These are phyloP conservation scores for Cyclophora albipunctata DNA, from an alignment of 2,888 invertebrate genomes.

Conservation along the genomic window DNA sequence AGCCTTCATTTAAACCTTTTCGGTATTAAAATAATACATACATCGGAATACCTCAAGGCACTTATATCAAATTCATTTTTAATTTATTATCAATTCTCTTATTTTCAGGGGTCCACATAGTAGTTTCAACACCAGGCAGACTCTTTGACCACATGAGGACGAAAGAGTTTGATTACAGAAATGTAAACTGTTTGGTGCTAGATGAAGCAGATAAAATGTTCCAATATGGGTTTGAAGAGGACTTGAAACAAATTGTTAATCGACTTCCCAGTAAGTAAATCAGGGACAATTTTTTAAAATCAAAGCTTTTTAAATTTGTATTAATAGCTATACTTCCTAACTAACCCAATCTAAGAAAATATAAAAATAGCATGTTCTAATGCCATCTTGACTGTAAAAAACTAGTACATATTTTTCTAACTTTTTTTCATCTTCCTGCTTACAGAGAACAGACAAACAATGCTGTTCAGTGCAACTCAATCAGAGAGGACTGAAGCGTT, in stretches of 20 bases:
- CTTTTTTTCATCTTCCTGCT: conserved; percentile 23
- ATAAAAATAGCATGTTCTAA: too few species aligned
- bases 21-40: too few species aligned
- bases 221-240: conserved; percentile 97
- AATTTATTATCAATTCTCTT: neutral
- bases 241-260: conserved; percentile 93
- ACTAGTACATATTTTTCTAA: neutral
- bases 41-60: too few species aligned
- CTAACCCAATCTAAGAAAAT: too few species aligned
- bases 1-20: too few species aligned
- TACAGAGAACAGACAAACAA: conserved; percentile 92
- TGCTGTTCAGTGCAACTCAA: conserved; percentile 97
- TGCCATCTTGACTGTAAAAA: too few species aligned
- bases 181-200: conserved; percentile 91
- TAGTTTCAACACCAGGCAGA: conserved; percentile 96
- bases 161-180: conserved; percentile 90
- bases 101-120: conserved; percentile 83
- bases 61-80: too few species aligned
- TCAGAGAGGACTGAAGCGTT: conserved; percentile 92
- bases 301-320: too few species aligned
- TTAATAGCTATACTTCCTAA: too few species aligned
- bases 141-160: conserved; percentile 95
- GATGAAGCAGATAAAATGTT: conserved; percentile 98
- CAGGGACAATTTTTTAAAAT: too few species aligned
- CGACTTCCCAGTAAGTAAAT: conserved; percentile 89